Conservation (phyloP, 2,888 invertebrate species). For the Neuroscelio doddi region DNA sequence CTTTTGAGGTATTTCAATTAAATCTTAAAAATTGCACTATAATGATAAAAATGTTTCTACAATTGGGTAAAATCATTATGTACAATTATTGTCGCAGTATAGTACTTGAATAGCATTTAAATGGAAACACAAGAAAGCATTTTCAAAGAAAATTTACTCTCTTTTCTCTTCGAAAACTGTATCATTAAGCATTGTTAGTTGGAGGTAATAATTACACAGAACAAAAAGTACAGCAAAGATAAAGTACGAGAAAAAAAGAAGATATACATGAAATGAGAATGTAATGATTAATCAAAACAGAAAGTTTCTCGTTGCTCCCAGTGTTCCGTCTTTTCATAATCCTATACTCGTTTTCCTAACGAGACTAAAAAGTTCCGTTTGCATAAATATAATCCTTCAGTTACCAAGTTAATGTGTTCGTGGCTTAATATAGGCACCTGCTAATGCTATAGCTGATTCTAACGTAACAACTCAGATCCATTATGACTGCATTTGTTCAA, state of each 20-base stretch:
- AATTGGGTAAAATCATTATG: no score
- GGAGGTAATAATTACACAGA: neutral
- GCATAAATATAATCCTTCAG: conserved; percentile 43
- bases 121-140: no score
- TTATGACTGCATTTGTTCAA: conserved; percentile 32
- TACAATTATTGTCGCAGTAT: no score
- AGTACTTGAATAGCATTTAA: no score
- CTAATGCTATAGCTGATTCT: conserved; percentile 25
- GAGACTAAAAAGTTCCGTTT: conserved; percentile 39
- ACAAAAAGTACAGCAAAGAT: neutral
- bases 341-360: conserved; percentile 33
- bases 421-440: conserved; percentile 36
- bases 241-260: conserved; percentile 6
- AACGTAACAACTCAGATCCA: conserved; percentile 32
- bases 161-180: no score
- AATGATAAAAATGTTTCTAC: no score
- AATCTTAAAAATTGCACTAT: no score
- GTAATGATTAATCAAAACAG: conserved; percentile 19
- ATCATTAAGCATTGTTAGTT: neutral
- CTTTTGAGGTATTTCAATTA: no score
- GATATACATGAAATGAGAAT: conserved; percentile 9
- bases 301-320: conserved; percentile 12
- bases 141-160: no score
- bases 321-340: conserved; percentile 19
- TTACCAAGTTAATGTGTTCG: conserved; percentile 33